A percentile compares a stretch with the other conserved stretches of the same genome.
These are phyloP conservation scores for Chaetodon trifascialis DNA, from an alignment of 2,113 vertebrate species.

Conservation along the genomic window DNA sequence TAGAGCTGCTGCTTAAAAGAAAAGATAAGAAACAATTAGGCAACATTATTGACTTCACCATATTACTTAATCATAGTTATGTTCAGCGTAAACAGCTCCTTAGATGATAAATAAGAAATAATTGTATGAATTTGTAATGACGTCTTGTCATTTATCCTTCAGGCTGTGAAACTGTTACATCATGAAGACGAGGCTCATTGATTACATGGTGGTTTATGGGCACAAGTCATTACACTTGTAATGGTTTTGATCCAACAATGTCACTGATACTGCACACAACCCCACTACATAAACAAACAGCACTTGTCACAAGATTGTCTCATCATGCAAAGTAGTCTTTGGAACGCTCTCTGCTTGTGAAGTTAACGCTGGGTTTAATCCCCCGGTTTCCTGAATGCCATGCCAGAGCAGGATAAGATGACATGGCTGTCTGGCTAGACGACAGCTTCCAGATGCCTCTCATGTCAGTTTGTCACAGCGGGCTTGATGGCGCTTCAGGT, in stretches of 20 bases:
- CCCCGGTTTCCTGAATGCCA: slow-evolving; percentile 53
- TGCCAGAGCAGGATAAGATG: slow-evolving; percentile 65
- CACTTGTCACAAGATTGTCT: slow-evolving; percentile 48
- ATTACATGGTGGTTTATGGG: slow-evolving; percentile 24
- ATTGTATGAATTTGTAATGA: slow-evolving; percentile 12
- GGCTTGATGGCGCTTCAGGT: slow-evolving; percentile 68
- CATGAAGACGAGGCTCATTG: slow-evolving; percentile 28
- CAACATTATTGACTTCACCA: background rate
- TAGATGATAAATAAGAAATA: slow-evolving; percentile 12
- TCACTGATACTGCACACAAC: slow-evolving; percentile 9
- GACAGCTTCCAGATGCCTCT: slow-evolving; percentile 71
- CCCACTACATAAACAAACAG: slow-evolving; percentile 40
- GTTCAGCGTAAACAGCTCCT: slow-evolving; percentile 5
- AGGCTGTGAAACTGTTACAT: slow-evolving; percentile 17
- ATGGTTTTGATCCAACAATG: slow-evolving; percentile 20
- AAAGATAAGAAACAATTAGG: background rate
- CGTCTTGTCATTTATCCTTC: slow-evolving; percentile 33
- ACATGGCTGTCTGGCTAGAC: slow-evolving; percentile 73
- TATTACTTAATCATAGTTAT: slow-evolving; percentile 7
- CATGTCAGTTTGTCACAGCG: slow-evolving; percentile 74
- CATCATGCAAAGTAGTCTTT: slow-evolving; percentile 38
- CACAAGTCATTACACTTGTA: slow-evolving; percentile 39
- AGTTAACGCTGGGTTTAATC: slow-evolving; percentile 63
- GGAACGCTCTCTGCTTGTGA: slow-evolving; percentile 43
- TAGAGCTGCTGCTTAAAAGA: no score